Evolutionary conservation across 1,140 invertebrate species (phyloP).

Genomic region (Zaprionus ornatus): DNA sequence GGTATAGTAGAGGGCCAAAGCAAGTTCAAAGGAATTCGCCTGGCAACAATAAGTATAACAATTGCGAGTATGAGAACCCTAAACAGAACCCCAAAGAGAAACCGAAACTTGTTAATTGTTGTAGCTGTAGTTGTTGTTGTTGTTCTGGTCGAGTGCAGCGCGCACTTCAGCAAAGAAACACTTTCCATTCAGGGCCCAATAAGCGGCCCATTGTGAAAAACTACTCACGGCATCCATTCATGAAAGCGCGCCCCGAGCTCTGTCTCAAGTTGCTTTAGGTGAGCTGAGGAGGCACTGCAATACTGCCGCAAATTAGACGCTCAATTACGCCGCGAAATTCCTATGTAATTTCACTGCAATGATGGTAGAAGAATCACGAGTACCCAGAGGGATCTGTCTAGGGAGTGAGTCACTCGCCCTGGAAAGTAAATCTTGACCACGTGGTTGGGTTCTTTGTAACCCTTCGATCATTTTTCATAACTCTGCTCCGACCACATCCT

Average conservation of each 20-base stretch:
- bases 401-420: constrained; percentile 38
- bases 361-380: neutral
- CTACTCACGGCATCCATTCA: constrained; percentile 53
- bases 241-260: constrained; percentile 49
- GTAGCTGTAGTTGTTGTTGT: neutral
- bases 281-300: constrained; percentile 38
- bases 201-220: constrained; percentile 55
- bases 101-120: constrained; percentile 78
- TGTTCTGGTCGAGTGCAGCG: constrained; percentile 65
- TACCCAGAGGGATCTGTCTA: neutral
- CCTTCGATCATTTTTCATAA: constrained; percentile 71
- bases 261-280: neutral
- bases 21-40: constrained; percentile 71
- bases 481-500: constrained; percentile 60
- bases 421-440: constrained; percentile 80
- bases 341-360: constrained; percentile 53
- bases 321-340: constrained; percentile 74
- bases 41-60: constrained; percentile 58
- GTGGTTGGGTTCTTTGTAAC: constrained; percentile 47
- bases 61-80: constrained; percentile 39
- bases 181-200: constrained; percentile 69
- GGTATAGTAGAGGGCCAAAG: constrained; percentile 1
- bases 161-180: constrained; percentile 69
- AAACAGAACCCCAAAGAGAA: constrained; percentile 14
- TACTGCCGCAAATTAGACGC: constrained; percentile 74